phyloP scores from a whole-genome alignment of 2,113 vertebrate species.

The Takifugu bimaculatus region DNA sequence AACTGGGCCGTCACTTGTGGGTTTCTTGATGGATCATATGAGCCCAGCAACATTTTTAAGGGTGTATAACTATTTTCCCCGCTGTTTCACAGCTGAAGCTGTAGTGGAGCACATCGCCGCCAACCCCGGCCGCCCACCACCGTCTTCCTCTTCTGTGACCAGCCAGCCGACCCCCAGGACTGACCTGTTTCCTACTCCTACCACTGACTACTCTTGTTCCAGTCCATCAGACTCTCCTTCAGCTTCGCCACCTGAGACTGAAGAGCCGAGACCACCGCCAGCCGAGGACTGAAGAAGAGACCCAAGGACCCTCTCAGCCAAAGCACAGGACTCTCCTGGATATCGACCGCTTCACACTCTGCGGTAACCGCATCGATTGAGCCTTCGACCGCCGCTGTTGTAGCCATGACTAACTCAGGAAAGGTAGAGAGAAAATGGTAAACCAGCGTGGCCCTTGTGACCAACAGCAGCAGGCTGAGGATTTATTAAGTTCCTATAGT shows the following conservation, averaged over 20 bases:
- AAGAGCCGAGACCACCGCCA: constrained; percentile 73
- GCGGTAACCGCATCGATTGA: constrained; percentile 1
- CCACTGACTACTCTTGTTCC: not conserved
- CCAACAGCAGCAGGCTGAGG: not conserved
- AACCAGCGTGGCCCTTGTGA: not conserved
- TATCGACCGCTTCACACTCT: not conserved
- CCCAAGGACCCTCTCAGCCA: constrained; percentile 73
- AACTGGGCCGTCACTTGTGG: constrained; percentile 3
- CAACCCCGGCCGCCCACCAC: constrained; percentile 15
- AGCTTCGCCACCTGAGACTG: constrained; percentile 37
- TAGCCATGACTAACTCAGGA: not conserved
- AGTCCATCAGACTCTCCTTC: constrained; percentile 16
- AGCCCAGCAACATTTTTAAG: not conserved
- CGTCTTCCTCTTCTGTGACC: constrained; percentile 75
- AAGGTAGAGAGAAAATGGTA: not conserved
- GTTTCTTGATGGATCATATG: not conserved
- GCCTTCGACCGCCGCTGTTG: not conserved
- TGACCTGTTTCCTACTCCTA: constrained; percentile 47
- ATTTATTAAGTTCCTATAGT: not conserved
- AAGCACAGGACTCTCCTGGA: constrained; percentile 59
- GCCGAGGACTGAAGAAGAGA: constrained; percentile 78
- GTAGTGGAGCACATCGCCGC: constrained; percentile 57
- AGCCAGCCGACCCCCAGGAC: constrained; percentile 79
- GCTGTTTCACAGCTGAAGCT: not conserved
- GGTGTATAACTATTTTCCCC: not conserved